These are phyloP conservation scores for Apamea epomidion DNA, from an alignment of 2,888 invertebrate species.

Conservation along the genomic window DNA sequence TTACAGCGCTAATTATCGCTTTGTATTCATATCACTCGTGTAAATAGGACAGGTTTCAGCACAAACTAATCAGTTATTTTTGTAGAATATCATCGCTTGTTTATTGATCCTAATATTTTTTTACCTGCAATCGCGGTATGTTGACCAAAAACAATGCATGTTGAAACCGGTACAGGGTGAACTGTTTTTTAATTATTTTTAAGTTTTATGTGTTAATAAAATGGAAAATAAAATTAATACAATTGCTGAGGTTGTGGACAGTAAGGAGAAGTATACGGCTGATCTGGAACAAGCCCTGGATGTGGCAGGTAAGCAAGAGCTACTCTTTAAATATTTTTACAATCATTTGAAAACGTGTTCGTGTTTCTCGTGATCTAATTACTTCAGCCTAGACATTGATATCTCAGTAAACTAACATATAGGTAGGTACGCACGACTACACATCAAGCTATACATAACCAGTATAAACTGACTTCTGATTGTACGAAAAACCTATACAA, in stretches of 20 bases:
- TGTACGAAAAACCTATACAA: no score
- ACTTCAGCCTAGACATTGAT: background rate
- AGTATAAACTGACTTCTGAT: no score
- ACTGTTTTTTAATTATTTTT: conserved; percentile 7
- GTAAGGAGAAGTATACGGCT: conserved; percentile 69
- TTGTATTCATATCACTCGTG: conserved; percentile 45
- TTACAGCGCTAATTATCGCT: conserved; percentile 25
- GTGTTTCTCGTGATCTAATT: background rate
- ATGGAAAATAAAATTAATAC: conserved; percentile 74
- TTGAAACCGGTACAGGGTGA: conserved; percentile 66
- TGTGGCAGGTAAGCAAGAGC: conserved; percentile 69
- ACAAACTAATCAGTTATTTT: conserved; percentile 19
- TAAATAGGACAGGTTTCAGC: conserved; percentile 44
- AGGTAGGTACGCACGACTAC: no score
- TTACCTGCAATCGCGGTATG: conserved; percentile 47
- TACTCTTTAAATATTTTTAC: background rate
- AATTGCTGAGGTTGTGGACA: conserved; percentile 71
- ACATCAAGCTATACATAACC: no score
- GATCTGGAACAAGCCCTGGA: conserved; percentile 82
- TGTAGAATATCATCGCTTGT: conserved; percentile 23
- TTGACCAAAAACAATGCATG: conserved; percentile 68
- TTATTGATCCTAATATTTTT: conserved; percentile 53
- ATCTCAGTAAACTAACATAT: conserved; percentile 1
- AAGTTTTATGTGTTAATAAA: conserved; percentile 28
- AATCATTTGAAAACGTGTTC: background rate